Evolutionary conservation across 2,888 invertebrate species (phyloP), one percentile per base, ranked within the genome.

Genomic region (Lycocerus yunnanus): DNA sequence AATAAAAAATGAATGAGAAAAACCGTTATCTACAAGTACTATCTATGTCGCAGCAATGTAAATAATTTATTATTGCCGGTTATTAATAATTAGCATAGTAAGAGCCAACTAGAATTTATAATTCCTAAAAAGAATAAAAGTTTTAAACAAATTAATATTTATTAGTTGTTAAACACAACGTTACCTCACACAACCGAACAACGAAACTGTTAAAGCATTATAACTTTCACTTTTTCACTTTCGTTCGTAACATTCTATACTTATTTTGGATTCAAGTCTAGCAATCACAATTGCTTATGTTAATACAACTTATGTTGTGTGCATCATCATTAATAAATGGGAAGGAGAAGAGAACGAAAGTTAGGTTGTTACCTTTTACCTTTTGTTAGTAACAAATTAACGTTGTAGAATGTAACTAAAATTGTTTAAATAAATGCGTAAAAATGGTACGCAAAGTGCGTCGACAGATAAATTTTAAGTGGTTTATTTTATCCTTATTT

Each of bases 401-500:
- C 68, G n/a, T 68, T 58, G 18, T 58, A 58, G 43, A 68, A 67
- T 58, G 43, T 66, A 68, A 43, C 68, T 68, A 68, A 43, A 15
- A 58, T 3, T 18, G 16, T 63, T 9, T 13, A 18, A 63, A 63
- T 18, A 58, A 58, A 60, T 58, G 15, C 58, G 66, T 43, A 63
- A 24, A 16, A 58, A 68, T 67, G 67, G 13, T 59, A 5, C 60
- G 58, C 16, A 75, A 73, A 27, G 78, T 78, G 78, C 78, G 78
- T 63, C 75, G 71, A 14, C 77, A 74, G 58, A 67, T 76, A 20
- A 79, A 77, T 75, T 59, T 75, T 60, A 77, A 80, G 58, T 79
- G 80, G 78, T 73, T 81, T 58, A 71, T 78, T 66, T 59, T 81
- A 15, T 78, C 80, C n/a, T 66, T 81, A 27, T 71, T 81, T 16